Evolutionary conservation across 2,113 vertebrate genomes (phyloP).

Genomic region (Peucedramus taeniatus): DNA sequence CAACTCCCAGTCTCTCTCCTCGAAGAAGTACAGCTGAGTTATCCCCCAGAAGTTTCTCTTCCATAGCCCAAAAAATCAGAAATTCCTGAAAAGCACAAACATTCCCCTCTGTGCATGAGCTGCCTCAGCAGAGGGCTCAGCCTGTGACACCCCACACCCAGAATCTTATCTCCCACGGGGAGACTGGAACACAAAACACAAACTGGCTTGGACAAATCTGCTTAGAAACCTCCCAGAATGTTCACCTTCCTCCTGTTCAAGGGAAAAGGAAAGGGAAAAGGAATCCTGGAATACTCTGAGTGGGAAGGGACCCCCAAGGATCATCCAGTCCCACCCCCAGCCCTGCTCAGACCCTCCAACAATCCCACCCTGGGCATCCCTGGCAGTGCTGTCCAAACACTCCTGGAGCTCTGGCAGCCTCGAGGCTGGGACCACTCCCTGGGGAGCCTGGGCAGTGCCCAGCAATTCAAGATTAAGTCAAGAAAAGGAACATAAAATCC

Average conservation of each 20-base stretch:
- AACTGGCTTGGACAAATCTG: background rate
- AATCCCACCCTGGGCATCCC: background rate
- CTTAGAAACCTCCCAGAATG: background rate
- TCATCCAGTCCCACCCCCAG: accelerated
- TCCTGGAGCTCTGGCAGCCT: background rate
- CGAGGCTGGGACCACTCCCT: background rate
- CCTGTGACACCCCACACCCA: background rate
- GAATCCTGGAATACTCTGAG: background rate
- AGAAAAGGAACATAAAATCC: background rate
- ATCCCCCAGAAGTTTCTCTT: background rate
- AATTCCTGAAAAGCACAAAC: background rate
- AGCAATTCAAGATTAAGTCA: background rate
- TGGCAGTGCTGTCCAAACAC: accelerated
- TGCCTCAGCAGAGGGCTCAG: background rate
- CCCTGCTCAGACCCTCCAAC: background rate
- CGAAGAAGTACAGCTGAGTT: background rate
- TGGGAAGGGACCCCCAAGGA: background rate
- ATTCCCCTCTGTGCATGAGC: background rate
- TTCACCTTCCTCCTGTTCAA: background rate
- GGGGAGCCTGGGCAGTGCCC: background rate
- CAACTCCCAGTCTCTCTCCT: background rate
- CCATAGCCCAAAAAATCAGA: background rate
- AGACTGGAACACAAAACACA: background rate
- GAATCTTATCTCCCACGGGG: accelerated
- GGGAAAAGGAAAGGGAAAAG: background rate